A percentile compares a stretch with the other conserved stretches of the same genome.
These are phyloP conservation scores for Lateolabrax maculatus DNA, from an alignment of 2,797 vertebrate genomes.

Conservation along the genomic window DNA sequence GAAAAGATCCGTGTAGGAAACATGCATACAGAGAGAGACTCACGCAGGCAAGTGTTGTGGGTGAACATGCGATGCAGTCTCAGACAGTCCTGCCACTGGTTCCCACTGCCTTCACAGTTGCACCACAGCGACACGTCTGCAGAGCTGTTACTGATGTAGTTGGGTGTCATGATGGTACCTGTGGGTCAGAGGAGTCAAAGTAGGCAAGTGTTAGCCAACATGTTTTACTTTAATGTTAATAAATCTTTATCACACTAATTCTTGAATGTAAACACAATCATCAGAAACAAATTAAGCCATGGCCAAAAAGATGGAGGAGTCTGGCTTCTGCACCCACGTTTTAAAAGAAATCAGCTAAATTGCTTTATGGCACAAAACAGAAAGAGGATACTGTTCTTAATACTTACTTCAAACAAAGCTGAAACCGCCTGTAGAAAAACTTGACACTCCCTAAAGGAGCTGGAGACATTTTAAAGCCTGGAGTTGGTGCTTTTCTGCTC, in stretches of 20 bases:
- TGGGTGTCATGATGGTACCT: slow-evolving; percentile 97
- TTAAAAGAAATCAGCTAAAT: neutral
- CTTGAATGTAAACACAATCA: neutral
- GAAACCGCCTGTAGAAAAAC: slow-evolving; percentile 22
- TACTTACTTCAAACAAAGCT: slow-evolving; percentile 7
- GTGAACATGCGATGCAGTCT: slow-evolving; percentile 91
- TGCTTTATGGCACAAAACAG: neutral
- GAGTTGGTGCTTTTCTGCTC: neutral
- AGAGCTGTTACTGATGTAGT: slow-evolving; percentile 93
- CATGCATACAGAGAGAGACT: slow-evolving; percentile 69
- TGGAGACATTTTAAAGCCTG: slow-evolving; percentile 13
- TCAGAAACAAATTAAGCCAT: neutral
- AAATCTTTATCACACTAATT: neutral
- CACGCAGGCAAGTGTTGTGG: slow-evolving; percentile 93
- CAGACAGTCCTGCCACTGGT: slow-evolving; percentile 93
- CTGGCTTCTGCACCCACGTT: neutral
- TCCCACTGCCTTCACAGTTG: slow-evolving; percentile 93
- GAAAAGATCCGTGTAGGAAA: neutral
- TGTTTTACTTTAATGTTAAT: neutral
- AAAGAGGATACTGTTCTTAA: neutral
- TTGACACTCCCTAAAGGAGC: neutral
- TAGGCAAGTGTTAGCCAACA: too few relatives aligned
- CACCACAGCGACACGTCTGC: slow-evolving; percentile 93
- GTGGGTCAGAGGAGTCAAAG: neutral
- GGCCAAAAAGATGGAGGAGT: neutral